A percentile compares a stretch with the other conserved stretches of the same genome.
phyloP scores from a whole-genome alignment of 2,113 vertebrate genomes.

The Plectropomus leopardus region DNA sequence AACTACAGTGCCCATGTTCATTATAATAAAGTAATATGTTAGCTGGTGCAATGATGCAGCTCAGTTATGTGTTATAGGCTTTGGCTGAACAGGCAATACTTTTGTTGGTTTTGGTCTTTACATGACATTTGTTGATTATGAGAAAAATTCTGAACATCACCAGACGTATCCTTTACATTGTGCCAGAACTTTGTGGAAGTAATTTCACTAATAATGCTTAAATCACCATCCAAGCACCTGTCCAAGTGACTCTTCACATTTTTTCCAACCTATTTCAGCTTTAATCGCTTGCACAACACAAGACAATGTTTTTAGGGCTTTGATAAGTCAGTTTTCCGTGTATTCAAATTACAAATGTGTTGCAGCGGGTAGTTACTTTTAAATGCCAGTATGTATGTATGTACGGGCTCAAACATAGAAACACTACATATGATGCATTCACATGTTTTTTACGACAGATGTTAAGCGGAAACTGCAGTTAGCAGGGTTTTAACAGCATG shows the following conservation, averaged over 20 bases:
- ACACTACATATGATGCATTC: conserved; percentile 8
- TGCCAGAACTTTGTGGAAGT: neutral
- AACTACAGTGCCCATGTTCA: neutral
- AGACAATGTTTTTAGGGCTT: conserved; percentile 6
- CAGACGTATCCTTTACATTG: neutral
- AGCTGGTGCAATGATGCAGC: neutral
- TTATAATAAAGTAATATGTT: neutral
- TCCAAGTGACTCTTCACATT: neutral
- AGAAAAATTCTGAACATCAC: neutral
- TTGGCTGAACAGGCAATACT: neutral
- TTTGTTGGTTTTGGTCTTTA: neutral
- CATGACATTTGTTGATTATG: neutral
- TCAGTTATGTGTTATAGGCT: neutral
- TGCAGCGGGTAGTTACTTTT: conserved; percentile 21
- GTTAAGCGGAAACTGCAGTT: conserved; percentile 21
- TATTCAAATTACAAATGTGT: conserved; percentile 36
- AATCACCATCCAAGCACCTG: neutral
- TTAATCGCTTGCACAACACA: conserved; percentile 1
- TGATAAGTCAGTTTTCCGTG: conserved; percentile 24
- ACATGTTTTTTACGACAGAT: conserved; percentile 31
- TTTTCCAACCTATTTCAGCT: neutral
- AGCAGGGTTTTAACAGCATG: conserved; percentile 32
- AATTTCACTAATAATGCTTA: neutral
- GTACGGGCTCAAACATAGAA: conserved; percentile 21
- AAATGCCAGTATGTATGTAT: conserved; percentile 40